Evolutionary conservation across 2,113 vertebrate species (phyloP).

Genomic region (Tetrax tetrax): DNA sequence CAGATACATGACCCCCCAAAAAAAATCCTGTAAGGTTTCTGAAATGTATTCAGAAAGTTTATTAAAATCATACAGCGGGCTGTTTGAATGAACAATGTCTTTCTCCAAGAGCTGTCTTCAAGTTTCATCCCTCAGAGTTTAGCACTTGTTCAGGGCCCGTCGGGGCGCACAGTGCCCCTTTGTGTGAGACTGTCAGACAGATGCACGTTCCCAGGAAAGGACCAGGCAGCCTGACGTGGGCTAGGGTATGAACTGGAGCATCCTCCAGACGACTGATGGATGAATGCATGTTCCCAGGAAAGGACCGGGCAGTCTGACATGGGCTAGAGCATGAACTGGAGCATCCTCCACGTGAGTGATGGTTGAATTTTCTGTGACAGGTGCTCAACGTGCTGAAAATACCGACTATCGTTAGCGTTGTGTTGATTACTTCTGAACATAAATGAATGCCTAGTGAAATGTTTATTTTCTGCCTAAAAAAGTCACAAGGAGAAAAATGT

Average conservation of each 20-base stretch:
- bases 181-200: neutral
- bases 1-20: neutral
- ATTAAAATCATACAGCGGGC: constrained; percentile 45
- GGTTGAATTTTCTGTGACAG: neutral
- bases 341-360: neutral
- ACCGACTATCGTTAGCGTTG: neutral
- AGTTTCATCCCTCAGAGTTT: neutral
- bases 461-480: constrained; percentile 24
- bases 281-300: neutral
- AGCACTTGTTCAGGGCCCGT: neutral
- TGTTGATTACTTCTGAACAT: neutral
- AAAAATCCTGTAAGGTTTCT: constrained; percentile 25
- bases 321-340: neutral
- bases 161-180: neutral
- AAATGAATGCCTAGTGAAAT: neutral
- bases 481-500: neutral
- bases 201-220: neutral
- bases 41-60: constrained; percentile 13
- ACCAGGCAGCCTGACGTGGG: neutral
- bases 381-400: neutral
- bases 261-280: neutral
- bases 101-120: neutral
- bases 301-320: neutral
- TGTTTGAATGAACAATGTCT: constrained; percentile 24
- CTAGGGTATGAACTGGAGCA: neutral